Conservation (phyloP, 2,888 invertebrate species). For the Ernsta delagoae region DNA sequence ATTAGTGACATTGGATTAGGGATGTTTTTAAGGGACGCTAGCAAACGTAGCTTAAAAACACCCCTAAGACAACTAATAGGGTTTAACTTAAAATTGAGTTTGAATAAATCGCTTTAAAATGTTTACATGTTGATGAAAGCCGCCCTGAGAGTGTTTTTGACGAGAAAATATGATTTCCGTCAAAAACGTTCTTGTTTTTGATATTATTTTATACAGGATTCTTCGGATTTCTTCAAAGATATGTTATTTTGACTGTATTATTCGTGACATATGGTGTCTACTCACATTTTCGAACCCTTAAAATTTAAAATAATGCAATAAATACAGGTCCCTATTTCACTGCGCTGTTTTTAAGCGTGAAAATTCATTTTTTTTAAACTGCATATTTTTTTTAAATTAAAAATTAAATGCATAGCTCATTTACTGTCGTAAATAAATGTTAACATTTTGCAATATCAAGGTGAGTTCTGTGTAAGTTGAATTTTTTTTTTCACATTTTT, state of each 20-base stretch:
- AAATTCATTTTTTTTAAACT: not conserved
- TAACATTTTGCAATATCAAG: too few relatives aligned
- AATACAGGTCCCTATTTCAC: not conserved
- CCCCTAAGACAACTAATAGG: too few relatives aligned
- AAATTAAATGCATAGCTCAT: not conserved
- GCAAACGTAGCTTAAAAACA: too few relatives aligned
- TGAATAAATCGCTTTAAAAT: not conserved
- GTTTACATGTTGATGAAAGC: too few relatives aligned
- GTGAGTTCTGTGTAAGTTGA: too few relatives aligned
- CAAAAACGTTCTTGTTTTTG: not conserved
- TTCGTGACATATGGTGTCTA: not conserved
- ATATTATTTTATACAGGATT: not conserved
- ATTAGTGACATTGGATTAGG: too few relatives aligned
- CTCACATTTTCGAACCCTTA: not conserved
- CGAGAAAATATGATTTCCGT: conserved; percentile 6
- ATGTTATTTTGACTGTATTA: not conserved
- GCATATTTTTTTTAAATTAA: not conserved
- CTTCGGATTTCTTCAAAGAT: not conserved
- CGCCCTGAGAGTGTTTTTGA: not conserved
- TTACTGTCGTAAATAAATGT: too few relatives aligned
- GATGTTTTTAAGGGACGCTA: too few relatives aligned
- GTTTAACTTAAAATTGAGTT: too few relatives aligned
- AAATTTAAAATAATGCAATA: not conserved
- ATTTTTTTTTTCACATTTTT: too few relatives aligned
- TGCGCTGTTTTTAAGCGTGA: not conserved